These are phyloP conservation scores for Thecophora atra DNA, from an alignment of 2,888 invertebrate genomes.

Conservation along the genomic window DNA sequence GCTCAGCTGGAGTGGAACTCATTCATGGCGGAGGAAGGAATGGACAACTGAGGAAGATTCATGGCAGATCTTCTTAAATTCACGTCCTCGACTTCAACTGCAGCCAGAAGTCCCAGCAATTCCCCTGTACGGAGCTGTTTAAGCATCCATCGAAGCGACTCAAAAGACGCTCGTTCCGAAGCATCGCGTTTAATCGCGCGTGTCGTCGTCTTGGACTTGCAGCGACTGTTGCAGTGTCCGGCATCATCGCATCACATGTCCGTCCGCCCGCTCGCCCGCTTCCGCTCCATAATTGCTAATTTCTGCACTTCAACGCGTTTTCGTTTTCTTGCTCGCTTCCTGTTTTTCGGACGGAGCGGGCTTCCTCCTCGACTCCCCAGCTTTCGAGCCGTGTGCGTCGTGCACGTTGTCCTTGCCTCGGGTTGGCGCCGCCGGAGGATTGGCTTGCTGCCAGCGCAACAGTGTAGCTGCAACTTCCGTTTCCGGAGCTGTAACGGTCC, in stretches of 20 bases:
- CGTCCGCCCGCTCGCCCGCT: not conserved
- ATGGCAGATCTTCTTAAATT: too few relatives aligned
- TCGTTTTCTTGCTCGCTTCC: too few relatives aligned
- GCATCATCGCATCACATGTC: constrained; percentile 1
- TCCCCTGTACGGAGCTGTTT: too few relatives aligned
- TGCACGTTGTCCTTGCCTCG: not conserved
- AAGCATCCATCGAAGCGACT: too few relatives aligned
- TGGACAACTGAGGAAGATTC: too few relatives aligned
- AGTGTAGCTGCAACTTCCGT: constrained; percentile 47
- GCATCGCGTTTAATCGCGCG: too few relatives aligned
- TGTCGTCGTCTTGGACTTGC: not conserved
- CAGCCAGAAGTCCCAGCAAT: too few relatives aligned
- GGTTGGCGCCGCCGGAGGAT: constrained; percentile 28
- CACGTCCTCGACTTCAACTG: too few relatives aligned
- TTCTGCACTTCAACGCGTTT: constrained; percentile 8
- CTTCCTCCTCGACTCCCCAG: not conserved
- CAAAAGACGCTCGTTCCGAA: too few relatives aligned
- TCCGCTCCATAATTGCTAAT: constrained; percentile 16
- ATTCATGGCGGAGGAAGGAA: too few relatives aligned
- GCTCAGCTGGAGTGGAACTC: too few relatives aligned
- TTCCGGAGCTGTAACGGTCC: constrained; percentile 41
- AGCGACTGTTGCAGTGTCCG: not conserved
- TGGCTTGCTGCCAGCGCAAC: constrained; percentile 45
- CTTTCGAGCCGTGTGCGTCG: constrained; percentile 23
- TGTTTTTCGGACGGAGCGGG: too few relatives aligned